Evolutionary conservation across 2,113 vertebrate genomes (phyloP).

Genomic region (Pseudopodoces humilis): DNA sequence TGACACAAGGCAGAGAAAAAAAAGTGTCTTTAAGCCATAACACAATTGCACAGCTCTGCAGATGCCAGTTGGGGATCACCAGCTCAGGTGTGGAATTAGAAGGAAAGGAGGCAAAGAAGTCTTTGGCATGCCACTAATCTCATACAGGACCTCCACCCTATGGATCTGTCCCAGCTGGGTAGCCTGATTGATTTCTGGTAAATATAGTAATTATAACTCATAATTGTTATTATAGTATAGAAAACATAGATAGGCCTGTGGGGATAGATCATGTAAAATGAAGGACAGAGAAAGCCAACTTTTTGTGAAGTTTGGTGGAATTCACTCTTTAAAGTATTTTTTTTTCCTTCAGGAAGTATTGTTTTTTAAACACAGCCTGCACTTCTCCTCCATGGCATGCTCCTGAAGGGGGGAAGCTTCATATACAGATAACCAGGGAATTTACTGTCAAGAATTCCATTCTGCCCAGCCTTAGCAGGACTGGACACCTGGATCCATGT

Average conservation of each 20-base stretch:
- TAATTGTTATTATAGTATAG: background rate
- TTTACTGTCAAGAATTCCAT: background rate
- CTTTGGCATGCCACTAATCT: background rate
- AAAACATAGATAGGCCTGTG: background rate
- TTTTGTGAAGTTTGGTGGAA: background rate
- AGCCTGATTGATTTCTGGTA: background rate
- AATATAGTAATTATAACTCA: background rate
- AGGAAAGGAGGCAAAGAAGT: background rate
- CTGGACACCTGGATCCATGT: background rate
- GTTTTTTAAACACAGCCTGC: background rate
- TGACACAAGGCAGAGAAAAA: background rate
- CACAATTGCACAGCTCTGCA: background rate
- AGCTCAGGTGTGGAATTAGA: background rate
- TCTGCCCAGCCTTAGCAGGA: background rate
- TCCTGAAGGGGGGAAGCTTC: background rate
- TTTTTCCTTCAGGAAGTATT: background rate
- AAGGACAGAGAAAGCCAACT: background rate
- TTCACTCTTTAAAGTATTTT: background rate
- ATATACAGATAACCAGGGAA: background rate
- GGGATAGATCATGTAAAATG: background rate
- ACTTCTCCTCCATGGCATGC: background rate
- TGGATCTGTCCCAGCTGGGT: background rate
- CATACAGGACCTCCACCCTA: background rate
- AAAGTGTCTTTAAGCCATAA: background rate
- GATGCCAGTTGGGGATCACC: background rate